phyloP scores from a whole-genome alignment of 2,113 vertebrate species.

The Chaetops frenatus region DNA sequence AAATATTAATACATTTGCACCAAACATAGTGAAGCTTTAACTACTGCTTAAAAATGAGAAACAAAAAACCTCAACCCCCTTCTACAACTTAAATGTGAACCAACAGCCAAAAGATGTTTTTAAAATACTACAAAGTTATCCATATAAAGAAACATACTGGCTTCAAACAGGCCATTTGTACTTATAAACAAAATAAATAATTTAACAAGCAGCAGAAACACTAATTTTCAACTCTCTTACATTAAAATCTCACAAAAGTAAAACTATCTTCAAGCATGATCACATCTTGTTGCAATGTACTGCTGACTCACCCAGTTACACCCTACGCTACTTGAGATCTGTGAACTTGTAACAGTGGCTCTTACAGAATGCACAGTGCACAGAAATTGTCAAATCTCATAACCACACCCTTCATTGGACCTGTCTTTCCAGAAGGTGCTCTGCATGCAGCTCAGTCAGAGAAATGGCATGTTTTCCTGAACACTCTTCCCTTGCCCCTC shows the following conservation, averaged over 20 bases:
- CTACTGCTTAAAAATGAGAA: not conserved
- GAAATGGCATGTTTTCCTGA: not conserved
- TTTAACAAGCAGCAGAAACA: not conserved
- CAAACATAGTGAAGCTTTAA: not conserved
- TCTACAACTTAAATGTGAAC: not conserved
- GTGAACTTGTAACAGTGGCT: not conserved
- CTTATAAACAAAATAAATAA: not conserved
- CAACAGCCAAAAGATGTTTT: not conserved
- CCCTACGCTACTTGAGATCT: not conserved
- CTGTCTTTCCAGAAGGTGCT: not conserved
- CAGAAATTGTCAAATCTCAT: not conserved
- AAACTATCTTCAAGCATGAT: not conserved
- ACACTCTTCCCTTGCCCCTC: not conserved
- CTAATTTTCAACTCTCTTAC: not conserved
- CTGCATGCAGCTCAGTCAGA: not conserved
- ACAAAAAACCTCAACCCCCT: accelerated
- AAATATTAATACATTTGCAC: not conserved
- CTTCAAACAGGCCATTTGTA: not conserved
- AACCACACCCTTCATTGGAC: not conserved
- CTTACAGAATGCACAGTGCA: not conserved
- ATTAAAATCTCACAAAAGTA: not conserved
- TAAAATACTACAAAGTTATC: not conserved
- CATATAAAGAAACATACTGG: not conserved
- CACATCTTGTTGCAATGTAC: not conserved
- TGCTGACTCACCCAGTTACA: constrained; percentile 50